Base-by-base conservation (phyloP, 2,113 vertebrate species). In the Elephas maximus region DNA sequence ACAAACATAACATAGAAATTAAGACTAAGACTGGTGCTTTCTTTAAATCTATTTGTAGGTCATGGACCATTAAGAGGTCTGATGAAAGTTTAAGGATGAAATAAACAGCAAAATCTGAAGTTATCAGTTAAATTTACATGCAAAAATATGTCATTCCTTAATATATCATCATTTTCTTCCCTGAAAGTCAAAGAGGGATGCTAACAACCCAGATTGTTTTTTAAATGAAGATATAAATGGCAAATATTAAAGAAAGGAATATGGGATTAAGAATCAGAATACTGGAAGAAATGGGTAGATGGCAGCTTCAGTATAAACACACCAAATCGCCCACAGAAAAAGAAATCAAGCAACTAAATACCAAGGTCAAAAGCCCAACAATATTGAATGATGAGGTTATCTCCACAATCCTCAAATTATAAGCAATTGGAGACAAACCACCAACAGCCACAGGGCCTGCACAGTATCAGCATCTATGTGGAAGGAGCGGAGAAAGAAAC, bases 1-100 rank as follows among this genome's bases (percentile, higher is more conserved):
- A 87, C 37, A 85, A 95, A 83, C 71, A 95, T 17, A 94, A 81
- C 73, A 77, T 2, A 95, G 81, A 97, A 92, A 97, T 89, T 79
- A 94, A 97, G 82, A 51, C 69, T 74, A 94, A 92, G 96, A 81
- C 83, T 83, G 86, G 30, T 45, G 41, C 89, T 95, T 95, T 79
- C 80, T 90, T 90, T 90, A 97, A 94, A 93, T 95, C 37, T 90
- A 67, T 48, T 83, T 94, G 57, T 53, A 90, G 60, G 95, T 88
- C 90, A 97, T 76, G 67, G 84, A 60, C 44, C 87, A 92, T 93
- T 93, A 97, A 90, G 77, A 95, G 23, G 8, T 95, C 92, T 95
- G 45, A 96, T 96, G 77, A 88, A 94, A 90, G 87, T 95, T 95
- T 94, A 88, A 7, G 10, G 53, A 60, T 90, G 73, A 91, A 92